Percentiles rank a stretch among this genome's conserved stretches.
Conservation (phyloP, 2,797 vertebrate species). For the Cossypha niveicapilla region DNA sequence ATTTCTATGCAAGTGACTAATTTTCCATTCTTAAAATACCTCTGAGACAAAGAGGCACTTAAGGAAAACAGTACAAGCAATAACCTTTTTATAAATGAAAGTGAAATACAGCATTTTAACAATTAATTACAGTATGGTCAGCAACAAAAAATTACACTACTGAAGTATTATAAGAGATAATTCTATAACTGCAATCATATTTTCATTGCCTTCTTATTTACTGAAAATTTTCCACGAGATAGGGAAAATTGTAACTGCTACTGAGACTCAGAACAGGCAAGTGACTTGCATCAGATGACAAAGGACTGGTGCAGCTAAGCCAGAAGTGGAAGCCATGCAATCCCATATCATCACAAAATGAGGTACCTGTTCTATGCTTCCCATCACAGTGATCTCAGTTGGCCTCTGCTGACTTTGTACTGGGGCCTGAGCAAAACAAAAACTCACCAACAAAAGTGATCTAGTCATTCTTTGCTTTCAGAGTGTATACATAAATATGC, state of each 20-base stretch:
- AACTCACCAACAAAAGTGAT: neutral
- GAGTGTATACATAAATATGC: neutral
- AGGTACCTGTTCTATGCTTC: neutral
- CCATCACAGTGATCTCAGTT: neutral
- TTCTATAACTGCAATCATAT: neutral
- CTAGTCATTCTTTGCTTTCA: neutral
- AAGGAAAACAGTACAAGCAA: neutral
- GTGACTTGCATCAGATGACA: neutral
- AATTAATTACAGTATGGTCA: neutral
- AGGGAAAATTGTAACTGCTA: neutral
- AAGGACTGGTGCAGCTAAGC: neutral
- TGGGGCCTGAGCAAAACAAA: neutral
- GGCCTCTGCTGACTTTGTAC: neutral
- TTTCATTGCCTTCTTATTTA: neutral
- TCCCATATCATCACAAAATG: accelerated
- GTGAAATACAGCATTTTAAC: neutral
- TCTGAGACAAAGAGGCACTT: neutral
- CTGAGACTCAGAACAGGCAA: neutral
- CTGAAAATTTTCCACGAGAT: neutral
- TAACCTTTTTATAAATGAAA: neutral
- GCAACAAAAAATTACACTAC: neutral
- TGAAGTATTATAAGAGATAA: neutral
- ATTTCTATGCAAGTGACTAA: neutral
- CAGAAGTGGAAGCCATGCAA: neutral
- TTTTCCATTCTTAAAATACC: neutral